Conservation (phyloP, 1,140 invertebrate genomes). For the Aplysia californica region DNA sequence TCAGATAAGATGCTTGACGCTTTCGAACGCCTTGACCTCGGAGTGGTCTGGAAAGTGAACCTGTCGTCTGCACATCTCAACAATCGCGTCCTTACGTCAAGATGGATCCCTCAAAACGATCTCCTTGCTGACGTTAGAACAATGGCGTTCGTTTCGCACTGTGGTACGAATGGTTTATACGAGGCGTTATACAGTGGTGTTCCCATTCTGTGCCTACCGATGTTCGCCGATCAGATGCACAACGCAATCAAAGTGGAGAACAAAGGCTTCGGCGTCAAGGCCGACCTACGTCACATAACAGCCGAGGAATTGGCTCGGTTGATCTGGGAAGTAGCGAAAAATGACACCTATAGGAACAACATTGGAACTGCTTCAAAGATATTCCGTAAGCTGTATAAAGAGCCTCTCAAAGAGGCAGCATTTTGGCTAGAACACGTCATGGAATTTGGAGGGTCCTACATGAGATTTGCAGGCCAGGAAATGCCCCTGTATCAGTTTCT, state of each 20-base stretch:
- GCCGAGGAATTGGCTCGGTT: constrained; percentile 20
- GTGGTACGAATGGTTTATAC: constrained; percentile 47
- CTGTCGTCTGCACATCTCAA: constrained; percentile 4
- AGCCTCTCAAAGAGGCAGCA: too few relatives aligned
- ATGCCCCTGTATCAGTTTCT: constrained; percentile 49
- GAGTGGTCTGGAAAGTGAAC: constrained; percentile 25
- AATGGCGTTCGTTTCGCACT: constrained; percentile 49
- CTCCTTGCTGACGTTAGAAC: constrained; percentile 30
- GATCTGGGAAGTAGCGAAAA: constrained; percentile 26
- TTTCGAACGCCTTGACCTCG: constrained; percentile 13
- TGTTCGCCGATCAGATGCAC: constrained; percentile 60
- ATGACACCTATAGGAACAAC: too few relatives aligned
- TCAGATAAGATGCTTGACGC: constrained; percentile 25
- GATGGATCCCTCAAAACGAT: constrained; percentile 37
- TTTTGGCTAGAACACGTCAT: too few relatives aligned
- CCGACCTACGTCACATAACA: constrained; percentile 20
- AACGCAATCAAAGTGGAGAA: constrained; percentile 30
- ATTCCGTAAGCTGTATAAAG: too few relatives aligned
- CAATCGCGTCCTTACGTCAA: constrained; percentile 11
- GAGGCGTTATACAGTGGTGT: constrained; percentile 50
- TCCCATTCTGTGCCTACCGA: constrained; percentile 74
- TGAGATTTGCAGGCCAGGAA: constrained; percentile 37
- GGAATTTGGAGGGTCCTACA: constrained; percentile 47
- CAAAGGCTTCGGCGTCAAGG: constrained; percentile 20
- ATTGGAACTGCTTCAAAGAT: too few relatives aligned